Evolutionary conservation across 2,888 invertebrate species (phyloP), one percentile per base, ranked within the genome.

Genomic region (Pristionchus fissidentatus): DNA sequence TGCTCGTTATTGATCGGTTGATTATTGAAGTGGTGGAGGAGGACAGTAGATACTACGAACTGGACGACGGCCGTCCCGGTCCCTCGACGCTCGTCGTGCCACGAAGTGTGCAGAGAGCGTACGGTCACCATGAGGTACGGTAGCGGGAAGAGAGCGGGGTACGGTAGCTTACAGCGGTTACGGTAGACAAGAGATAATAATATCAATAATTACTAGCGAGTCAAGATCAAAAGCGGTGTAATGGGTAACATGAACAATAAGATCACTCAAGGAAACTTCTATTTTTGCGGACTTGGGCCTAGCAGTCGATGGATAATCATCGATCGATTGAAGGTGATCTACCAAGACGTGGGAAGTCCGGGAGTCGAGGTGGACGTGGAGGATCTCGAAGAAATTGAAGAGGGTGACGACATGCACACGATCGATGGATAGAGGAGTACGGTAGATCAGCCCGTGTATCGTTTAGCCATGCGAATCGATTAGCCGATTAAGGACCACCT

Each of bases 61-160:
- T 29, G 32, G 75, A 75, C n/a, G 49, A 75, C 7, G 75, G 49
- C 3, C 75, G 29, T 26, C 75, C 75, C 13, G 75, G 75, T n/a
- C 22, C 75, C 29, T 75, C 75, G 29, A 22, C 49, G 32, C 46
- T 75, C 29, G 35, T 75, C 49, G 75, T 52, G 0, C 46, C 49
- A 19, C 15, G 75, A 62, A 32, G 62, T 29, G 29, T 29, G 29
- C 32, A 13, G 49, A 49, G 75, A n/a, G 35, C 43, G n/a, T 70
- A 70, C 70, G 70, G 70, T 70, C 70, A 70, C n/a, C 70, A 70
- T 43, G 70, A 70, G 70, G 70, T 70, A 70, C 43, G 70, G 70
- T 70, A 70, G 41, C 22, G 22, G 3, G 7, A 38, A 13, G 60
- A 4, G 60, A 8, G 10, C 8, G 60, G 22, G 38, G 19, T 60